These are phyloP conservation scores for Drosophila suboccidentalis DNA, from an alignment of 2,888 invertebrate genomes.

Conservation along the genomic window DNA sequence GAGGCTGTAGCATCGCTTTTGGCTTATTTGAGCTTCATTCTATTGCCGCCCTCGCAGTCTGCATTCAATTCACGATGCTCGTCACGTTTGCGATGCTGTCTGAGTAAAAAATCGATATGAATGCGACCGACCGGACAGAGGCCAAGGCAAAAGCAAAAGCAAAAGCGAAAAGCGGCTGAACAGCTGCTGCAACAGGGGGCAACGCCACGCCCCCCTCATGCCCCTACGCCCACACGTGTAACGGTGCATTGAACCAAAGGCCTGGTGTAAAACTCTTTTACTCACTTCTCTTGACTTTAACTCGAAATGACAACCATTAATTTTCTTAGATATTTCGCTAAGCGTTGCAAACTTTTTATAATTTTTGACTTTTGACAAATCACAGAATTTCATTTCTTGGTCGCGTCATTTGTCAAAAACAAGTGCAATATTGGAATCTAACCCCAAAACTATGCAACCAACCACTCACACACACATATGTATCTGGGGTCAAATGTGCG, in stretches of 20 bases:
- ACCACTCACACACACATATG: slow-evolving; percentile 39
- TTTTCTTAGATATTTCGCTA: slow-evolving; percentile 49
- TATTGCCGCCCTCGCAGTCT: not conserved
- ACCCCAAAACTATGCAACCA: slow-evolving; percentile 51
- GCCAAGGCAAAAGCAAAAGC: slow-evolving; percentile 20
- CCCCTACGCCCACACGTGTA: slow-evolving; percentile 5
- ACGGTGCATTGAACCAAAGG: slow-evolving; percentile 55
- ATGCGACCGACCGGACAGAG: slow-evolving; percentile 43
- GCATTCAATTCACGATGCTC: slow-evolving; percentile 54
- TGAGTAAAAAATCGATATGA: slow-evolving; percentile 71
- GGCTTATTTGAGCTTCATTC: not conserved
- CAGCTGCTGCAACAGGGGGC: slow-evolving; percentile 42
- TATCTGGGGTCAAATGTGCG: slow-evolving; percentile 58
- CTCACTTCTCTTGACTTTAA: slow-evolving; percentile 10
- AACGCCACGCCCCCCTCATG: slow-evolving; percentile 1
- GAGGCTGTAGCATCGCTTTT: not conserved
- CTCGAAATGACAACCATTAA: slow-evolving; percentile 56
- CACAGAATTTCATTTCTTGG: slow-evolving; percentile 51
- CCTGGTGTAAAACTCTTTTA: slow-evolving; percentile 46
- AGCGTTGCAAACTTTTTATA: slow-evolving; percentile 59
- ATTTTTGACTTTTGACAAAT: slow-evolving; percentile 71
- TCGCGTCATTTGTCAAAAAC: slow-evolving; percentile 70
- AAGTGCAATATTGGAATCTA: slow-evolving; percentile 52
- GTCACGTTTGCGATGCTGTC: slow-evolving; percentile 73
- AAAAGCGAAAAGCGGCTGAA: slow-evolving; percentile 10